These are phyloP conservation scores for Allygus modestus DNA, from an alignment of 2,888 invertebrate species.

Conservation along the genomic window DNA sequence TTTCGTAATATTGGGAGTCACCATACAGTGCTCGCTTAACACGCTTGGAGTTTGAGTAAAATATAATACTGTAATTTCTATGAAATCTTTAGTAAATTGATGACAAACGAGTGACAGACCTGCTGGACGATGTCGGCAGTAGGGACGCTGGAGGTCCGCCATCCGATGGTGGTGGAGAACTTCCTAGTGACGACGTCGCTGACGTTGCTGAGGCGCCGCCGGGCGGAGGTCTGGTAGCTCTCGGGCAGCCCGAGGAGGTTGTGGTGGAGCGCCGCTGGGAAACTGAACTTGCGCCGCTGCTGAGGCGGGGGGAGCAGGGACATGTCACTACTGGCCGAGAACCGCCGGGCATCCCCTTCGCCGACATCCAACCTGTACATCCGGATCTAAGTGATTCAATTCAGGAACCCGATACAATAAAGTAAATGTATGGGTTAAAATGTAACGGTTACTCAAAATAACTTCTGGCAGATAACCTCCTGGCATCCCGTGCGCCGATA, in stretches of 20 bases:
- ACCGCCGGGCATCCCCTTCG: conserved; percentile 65
- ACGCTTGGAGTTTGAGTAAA: too few relatives aligned
- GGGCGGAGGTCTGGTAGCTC: conserved; percentile 70
- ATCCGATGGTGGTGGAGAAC: conserved; percentile 87
- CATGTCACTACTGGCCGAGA: conserved; percentile 67
- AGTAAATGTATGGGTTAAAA: too few relatives aligned
- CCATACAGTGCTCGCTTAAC: too few relatives aligned
- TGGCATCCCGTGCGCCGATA: conserved; percentile 63
- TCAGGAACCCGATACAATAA: too few relatives aligned
- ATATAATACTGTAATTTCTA: too few relatives aligned
- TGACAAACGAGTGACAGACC: too few relatives aligned
- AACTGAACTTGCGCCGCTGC: conserved; percentile 78
- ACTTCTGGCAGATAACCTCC: conserved; percentile 67
- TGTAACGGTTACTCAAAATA: too few relatives aligned
- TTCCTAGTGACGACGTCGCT: conserved; percentile 87
- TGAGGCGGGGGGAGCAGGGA: conserved; percentile 71
- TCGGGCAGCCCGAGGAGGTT: conserved; percentile 71
- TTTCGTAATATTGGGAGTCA: too few relatives aligned
- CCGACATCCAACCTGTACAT: conserved; percentile 43
- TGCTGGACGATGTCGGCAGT: conserved; percentile 79
- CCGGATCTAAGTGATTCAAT: too few relatives aligned
- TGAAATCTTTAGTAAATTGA: too few relatives aligned
- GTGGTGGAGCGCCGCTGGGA: conserved; percentile 77
- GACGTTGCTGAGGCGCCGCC: conserved; percentile 86
- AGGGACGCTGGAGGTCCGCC: conserved; percentile 73